Evolutionary conservation across 2,888 invertebrate species (phyloP).

Genomic region (Eristalinus aeneus): DNA sequence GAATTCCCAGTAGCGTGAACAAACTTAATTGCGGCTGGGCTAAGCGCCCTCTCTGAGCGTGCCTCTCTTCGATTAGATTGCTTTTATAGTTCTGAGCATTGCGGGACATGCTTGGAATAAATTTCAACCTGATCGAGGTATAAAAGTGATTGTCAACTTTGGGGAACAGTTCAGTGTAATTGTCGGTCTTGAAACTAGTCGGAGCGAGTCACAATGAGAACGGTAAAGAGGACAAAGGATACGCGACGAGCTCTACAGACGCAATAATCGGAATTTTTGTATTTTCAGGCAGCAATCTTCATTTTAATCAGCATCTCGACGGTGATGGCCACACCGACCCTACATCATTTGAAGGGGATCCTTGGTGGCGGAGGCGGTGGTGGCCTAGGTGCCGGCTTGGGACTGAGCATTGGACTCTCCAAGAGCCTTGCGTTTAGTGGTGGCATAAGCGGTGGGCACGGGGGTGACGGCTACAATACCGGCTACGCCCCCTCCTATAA

Average conservation of each 20-base stretch:
- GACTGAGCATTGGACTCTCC: constrained; percentile 42
- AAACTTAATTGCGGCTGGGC: constrained; percentile 52
- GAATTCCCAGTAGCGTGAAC: constrained; percentile 68
- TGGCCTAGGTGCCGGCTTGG: constrained; percentile 48
- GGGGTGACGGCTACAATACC: constrained; percentile 17
- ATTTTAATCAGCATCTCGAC: constrained; percentile 29
- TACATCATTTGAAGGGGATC: constrained; percentile 46
- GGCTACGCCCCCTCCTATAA: constrained; percentile 3
- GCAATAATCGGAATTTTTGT: background rate
- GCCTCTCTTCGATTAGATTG: constrained; percentile 14
- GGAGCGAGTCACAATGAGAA: constrained; percentile 41
- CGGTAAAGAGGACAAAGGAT: constrained; percentile 50
- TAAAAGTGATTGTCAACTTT: constrained; percentile 65
- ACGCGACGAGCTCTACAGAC: background rate
- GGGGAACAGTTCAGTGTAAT: constrained; percentile 51
- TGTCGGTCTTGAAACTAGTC: constrained; percentile 43
- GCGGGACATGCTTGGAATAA: constrained; percentile 64
- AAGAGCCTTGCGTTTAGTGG: constrained; percentile 45
- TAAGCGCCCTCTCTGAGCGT: background rate
- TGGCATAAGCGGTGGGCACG: constrained; percentile 19
- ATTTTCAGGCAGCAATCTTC: constrained; percentile 38
- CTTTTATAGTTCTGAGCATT: constrained; percentile 49
- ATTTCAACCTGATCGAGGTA: constrained; percentile 49
- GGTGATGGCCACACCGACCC: constrained; percentile 49
- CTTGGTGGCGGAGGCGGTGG: constrained; percentile 46